These are phyloP conservation scores for Brachystomella parvula DNA, from an alignment of 1,140 invertebrate genomes.

Conservation along the genomic window DNA sequence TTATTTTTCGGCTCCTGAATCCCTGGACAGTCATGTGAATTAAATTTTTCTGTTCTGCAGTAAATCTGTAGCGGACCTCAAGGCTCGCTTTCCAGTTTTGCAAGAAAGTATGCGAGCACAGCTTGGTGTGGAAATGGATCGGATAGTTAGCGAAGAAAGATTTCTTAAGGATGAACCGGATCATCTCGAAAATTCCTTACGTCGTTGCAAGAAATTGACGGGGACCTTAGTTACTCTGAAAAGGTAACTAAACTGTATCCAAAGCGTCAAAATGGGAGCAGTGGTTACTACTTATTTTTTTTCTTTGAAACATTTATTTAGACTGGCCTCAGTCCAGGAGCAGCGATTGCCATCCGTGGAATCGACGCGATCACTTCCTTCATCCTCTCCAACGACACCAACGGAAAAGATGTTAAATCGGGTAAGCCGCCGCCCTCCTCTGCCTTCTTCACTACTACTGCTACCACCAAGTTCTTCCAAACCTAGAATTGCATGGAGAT, in stretches of 20 bases:
- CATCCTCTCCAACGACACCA: background rate
- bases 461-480: background rate
- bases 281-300: background rate
- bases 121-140: conserved; percentile 85
- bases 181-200: conserved; percentile 76
- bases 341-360: conserved; percentile 62
- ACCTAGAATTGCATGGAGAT: conserved; percentile 13
- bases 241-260: conserved; percentile 55
- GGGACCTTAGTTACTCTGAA: conserved; percentile 92
- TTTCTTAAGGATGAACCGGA: conserved; percentile 93
- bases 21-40: too few relatives aligned
- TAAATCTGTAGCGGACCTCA: conserved; percentile 90
- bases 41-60: too few relatives aligned
- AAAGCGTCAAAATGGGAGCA: background rate
- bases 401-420: conserved; percentile 21
- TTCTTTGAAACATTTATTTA: too few relatives aligned
- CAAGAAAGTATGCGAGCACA: conserved; percentile 82
- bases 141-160: conserved; percentile 83
- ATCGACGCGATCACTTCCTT: conserved; percentile 2
- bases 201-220: conserved; percentile 90
- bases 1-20: background rate
- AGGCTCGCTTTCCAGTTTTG: conserved; percentile 77
- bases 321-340: conserved; percentile 89
- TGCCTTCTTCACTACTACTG: background rate
- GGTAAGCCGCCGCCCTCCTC: conserved; percentile 26